Conservation (phyloP, 2,113 vertebrate genomes). For the Caretta caretta region DNA sequence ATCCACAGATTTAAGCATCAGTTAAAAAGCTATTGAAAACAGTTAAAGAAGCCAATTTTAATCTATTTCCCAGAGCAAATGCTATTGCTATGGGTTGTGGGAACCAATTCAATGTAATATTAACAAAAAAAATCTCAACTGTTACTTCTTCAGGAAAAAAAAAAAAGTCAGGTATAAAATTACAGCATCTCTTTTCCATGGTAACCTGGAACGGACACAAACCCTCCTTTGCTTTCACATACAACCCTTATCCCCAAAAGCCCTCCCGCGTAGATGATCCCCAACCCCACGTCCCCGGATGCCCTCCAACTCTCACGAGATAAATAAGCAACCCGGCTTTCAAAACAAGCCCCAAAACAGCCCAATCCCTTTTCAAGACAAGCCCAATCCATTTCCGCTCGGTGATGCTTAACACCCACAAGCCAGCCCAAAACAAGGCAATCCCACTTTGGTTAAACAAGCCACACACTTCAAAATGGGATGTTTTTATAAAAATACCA, state of each 20-base stretch:
- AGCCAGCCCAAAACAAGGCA: no score
- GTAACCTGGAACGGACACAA: background rate
- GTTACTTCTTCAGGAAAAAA: background rate
- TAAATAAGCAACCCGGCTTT: no score
- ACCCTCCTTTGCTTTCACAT: background rate
- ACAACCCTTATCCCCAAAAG: background rate
- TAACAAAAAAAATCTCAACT: background rate
- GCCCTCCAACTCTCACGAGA: no score
- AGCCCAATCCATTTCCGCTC: no score
- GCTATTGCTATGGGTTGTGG: background rate
- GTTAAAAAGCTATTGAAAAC: background rate
- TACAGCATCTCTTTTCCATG: background rate
- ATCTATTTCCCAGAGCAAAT: background rate
- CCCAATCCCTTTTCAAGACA: no score
- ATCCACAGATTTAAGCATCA: background rate
- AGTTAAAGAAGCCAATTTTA: background rate
- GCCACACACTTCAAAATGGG: no score
- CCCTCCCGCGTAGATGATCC: background rate
- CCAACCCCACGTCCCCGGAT: background rate
- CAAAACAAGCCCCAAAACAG: no score
- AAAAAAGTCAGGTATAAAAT: background rate
- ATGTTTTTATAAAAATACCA: no score
- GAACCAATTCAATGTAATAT: background rate
- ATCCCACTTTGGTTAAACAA: no score
- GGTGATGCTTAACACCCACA: no score